A percentile compares a stretch with the other conserved stretches of the same genome.
Evolutionary conservation across 2,113 vertebrate species (phyloP).

Genomic region (Saccopteryx bilineata): DNA sequence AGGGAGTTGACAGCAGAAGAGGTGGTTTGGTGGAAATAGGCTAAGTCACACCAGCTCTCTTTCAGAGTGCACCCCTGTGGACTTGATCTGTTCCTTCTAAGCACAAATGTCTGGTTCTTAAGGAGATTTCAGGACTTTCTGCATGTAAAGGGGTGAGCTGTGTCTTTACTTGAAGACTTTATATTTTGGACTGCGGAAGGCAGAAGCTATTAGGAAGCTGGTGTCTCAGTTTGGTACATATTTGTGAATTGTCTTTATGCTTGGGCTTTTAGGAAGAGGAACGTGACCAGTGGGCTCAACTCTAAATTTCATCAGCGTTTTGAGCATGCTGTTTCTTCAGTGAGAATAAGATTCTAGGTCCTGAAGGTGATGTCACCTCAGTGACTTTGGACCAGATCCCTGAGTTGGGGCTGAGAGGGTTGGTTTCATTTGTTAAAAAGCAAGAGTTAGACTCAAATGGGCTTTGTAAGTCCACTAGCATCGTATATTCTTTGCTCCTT

Average conservation of each 20-base stretch:
- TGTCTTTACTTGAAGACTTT: constrained; percentile 31
- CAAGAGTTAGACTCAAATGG: background rate
- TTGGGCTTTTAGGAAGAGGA: background rate
- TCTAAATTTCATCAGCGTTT: background rate
- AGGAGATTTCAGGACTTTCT: background rate
- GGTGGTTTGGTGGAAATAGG: constrained; percentile 58
- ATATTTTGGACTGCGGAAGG: background rate
- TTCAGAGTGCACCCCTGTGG: constrained; percentile 49
- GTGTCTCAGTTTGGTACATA: background rate
- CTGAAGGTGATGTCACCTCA: background rate
- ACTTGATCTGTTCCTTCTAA: constrained; percentile 66
- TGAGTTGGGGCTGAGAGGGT: background rate
- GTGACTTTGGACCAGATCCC: background rate
- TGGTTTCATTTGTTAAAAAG: background rate
- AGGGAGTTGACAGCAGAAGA: constrained; percentile 40
- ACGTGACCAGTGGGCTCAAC: background rate
- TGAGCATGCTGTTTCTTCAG: background rate
- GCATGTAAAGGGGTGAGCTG: background rate
- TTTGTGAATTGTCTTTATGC: background rate
- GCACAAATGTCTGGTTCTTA: constrained; percentile 33
- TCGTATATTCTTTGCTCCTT: background rate
- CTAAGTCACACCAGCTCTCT: background rate
- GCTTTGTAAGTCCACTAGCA: background rate
- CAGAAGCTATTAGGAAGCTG: background rate
- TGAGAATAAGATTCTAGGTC: background rate